Percentiles rank a stretch among this genome's conserved stretches.
Evolutionary conservation across 1,140 invertebrate genomes (phyloP).

Genomic region (Pogonomyrmex barbatus): DNA sequence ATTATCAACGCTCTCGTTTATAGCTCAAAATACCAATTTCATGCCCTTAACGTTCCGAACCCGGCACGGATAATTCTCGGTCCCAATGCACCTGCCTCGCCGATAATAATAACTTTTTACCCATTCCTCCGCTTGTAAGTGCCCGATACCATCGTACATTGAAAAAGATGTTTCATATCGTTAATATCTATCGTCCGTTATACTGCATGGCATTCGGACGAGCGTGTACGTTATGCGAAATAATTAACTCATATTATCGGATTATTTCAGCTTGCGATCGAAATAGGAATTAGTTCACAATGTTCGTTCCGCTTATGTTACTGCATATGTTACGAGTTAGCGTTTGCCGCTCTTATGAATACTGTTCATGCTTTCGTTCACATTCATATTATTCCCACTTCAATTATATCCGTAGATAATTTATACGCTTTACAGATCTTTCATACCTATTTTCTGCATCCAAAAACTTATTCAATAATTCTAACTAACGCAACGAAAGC

Average conservation of each 20-base stretch:
- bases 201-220: background rate
- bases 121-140: slow-evolving; percentile 13
- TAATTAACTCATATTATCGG: slow-evolving; percentile 54
- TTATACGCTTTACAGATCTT: background rate
- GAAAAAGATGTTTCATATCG: slow-evolving; percentile 49
- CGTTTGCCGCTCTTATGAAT: slow-evolving; percentile 38
- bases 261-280: slow-evolving; percentile 38
- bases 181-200: slow-evolving; percentile 32
- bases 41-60: slow-evolving; percentile 44
- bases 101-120: slow-evolving; percentile 58
- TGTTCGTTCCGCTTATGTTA: slow-evolving; percentile 33
- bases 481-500: background rate
- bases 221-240: slow-evolving; percentile 23
- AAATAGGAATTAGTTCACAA: slow-evolving; percentile 59
- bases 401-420: background rate
- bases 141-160: slow-evolving; percentile 18
- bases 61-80: slow-evolving; percentile 64
- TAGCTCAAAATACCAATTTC: slow-evolving; percentile 66
- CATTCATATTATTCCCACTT: slow-evolving; percentile 32
- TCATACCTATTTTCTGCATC: background rate
- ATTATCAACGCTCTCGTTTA: slow-evolving; percentile 69
- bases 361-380: slow-evolving; percentile 37
- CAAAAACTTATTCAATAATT: background rate
- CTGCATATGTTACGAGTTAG: slow-evolving; percentile 25
- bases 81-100: slow-evolving; percentile 50